A percentile compares a stretch with the other conserved stretches of the same genome.
Conservation (phyloP, 1,140 invertebrate genomes). For the Brachionus rotundiformis region DNA sequence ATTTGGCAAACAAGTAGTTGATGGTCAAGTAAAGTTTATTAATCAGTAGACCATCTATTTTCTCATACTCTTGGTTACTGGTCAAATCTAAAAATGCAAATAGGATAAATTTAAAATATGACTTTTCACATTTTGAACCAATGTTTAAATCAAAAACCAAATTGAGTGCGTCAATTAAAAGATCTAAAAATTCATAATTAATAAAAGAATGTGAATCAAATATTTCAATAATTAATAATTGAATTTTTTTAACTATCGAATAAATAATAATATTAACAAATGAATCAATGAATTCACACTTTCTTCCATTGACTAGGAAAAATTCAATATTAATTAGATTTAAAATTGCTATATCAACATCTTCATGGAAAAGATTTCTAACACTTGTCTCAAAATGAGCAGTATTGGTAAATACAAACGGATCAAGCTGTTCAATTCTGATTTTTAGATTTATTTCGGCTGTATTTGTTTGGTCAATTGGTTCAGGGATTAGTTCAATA, state of each 20-base stretch:
- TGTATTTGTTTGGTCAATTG: not conserved
- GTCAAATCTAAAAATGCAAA: not conserved
- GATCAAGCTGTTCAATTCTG: not conserved
- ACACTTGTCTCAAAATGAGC: not conserved
- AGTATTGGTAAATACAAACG: not conserved
- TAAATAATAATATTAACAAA: not conserved
- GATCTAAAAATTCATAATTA: not conserved
- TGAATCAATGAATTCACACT: not conserved
- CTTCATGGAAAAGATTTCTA: not conserved
- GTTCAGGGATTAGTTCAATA: not conserved
- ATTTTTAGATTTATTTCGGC: not conserved
- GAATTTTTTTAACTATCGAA: not conserved
- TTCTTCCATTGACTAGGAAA: not conserved
- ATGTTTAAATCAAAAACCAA: not conserved
- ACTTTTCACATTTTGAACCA: not conserved
- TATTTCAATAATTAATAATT: not conserved
- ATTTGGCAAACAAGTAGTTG: not conserved
- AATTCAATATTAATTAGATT: not conserved
- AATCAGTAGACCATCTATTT: not conserved
- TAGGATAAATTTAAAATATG: not conserved
- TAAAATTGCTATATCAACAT: not conserved
- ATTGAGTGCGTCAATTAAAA: not conserved
- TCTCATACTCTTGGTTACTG: not conserved
- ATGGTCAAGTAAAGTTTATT: not conserved
- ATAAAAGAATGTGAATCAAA: not conserved